Evolutionary conservation across 1,140 invertebrate species (phyloP).

Genomic region (Dreissena polymorpha): DNA sequence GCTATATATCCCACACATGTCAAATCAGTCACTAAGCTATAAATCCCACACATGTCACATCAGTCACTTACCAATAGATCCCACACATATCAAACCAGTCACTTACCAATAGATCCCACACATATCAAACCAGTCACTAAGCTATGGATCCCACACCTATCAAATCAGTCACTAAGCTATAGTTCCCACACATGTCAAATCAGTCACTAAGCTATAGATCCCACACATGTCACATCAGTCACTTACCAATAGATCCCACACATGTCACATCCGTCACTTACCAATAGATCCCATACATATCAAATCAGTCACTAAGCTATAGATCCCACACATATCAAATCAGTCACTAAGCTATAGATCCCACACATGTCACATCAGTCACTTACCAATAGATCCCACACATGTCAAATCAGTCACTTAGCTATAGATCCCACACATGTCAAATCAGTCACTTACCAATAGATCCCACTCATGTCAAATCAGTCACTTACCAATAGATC

Average conservation of each 20-base stretch:
- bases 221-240: constrained; percentile 81
- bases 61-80: constrained; percentile 84
- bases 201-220: constrained; percentile 84
- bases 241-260: constrained; percentile 86
- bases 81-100: constrained; percentile 80
- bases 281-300: constrained; percentile 88
- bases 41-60: constrained; percentile 86
- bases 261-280: constrained; percentile 77
- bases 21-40: constrained; percentile 82
- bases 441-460: constrained; percentile 82
- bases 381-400: constrained; percentile 86
- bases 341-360: constrained; percentile 84
- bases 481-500: constrained; percentile 84
- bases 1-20: constrained; percentile 88
- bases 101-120: constrained; percentile 86
- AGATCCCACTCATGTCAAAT: constrained; percentile 86
- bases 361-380: constrained; percentile 81
- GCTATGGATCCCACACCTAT: constrained; percentile 88
- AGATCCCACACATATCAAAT: constrained; percentile 86
- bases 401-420: constrained; percentile 77
- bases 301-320: constrained; percentile 82
- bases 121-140: constrained; percentile 77
- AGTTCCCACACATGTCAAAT: constrained; percentile 86
- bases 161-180: constrained; percentile 82
- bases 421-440: constrained; percentile 88